Conservation (phyloP, 2,113 vertebrate species). For the Bostrychus sinensis region DNA sequence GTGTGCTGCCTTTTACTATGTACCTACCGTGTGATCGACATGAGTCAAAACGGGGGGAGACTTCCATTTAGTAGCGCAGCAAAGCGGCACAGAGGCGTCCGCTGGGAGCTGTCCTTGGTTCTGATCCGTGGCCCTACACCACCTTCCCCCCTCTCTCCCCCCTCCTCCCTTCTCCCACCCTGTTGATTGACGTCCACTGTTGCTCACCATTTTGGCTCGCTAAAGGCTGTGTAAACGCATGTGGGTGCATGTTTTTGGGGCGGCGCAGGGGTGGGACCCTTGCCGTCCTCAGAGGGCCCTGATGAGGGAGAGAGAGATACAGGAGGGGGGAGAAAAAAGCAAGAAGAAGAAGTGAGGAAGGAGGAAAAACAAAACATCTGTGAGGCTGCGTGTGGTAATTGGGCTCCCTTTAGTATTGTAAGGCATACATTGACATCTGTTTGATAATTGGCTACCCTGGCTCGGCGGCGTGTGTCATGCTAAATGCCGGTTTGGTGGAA, state of each 20-base stretch:
- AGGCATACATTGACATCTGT: conserved; percentile 82
- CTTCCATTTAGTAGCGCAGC: conserved; percentile 65
- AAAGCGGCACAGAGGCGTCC: conserved; percentile 48
- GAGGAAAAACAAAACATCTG: conserved; percentile 78
- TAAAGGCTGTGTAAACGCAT: conserved; percentile 26
- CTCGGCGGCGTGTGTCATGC: conserved; percentile 73
- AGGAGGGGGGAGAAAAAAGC: conserved; percentile 44
- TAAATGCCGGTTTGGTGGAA: conserved; percentile 74
- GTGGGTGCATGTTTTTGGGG: conserved; percentile 13
- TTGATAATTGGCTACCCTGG: conserved; percentile 81
- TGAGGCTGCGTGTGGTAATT: conserved; percentile 80
- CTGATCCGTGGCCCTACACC: conserved; percentile 64
- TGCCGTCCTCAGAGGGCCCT: conserved; percentile 61
- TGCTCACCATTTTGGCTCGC: conserved; percentile 63
- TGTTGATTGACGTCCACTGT: conserved; percentile 7
- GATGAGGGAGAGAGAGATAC: too few species aligned
- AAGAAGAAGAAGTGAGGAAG: conserved; percentile 26
- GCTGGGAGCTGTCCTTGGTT: conserved; percentile 79
- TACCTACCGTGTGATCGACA: conserved; percentile 20
- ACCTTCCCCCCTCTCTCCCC: conserved; percentile 5
- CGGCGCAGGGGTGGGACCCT: conserved; percentile 35
- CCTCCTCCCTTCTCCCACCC: not conserved
- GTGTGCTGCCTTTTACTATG: conserved; percentile 22
- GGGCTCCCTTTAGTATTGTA: conserved; percentile 81
- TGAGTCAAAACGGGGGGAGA: conserved; percentile 40